Evolutionary conservation across 2,797 vertebrate species (phyloP), one percentile per base, ranked within the genome.

Genomic region (Diglossa cyanea): DNA sequence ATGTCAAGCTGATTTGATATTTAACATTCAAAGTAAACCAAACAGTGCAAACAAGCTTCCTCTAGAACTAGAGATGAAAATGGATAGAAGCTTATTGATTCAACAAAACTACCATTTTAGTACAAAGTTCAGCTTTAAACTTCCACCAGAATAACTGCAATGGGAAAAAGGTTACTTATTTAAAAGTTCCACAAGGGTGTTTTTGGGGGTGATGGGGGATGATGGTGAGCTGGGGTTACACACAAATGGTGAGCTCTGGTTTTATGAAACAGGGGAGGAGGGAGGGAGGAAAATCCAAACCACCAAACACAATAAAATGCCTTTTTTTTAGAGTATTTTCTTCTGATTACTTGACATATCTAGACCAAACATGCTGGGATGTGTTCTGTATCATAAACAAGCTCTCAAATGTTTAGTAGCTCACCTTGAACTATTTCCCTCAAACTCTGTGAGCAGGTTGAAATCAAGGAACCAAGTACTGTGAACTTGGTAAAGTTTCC

Each of bases 91-190:
- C 20, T 95, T 97, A 84, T 89, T 95, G 92, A 96, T 70, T 94
- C 80, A 88, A 84, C 70, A 81, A 91, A 89, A 92, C 94, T 79
- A 82, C 60, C 40, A 66, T 89, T 95, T 93, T 42, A 87, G 91
- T 88, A 94, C 71, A 95, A 96, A 96, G 95, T 96, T 96, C 95
- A 96, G 89, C 71, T 76, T 76, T 91, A 79, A 91, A 93, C 74
- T 92, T 89, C 33, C 76, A 42, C 62, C 55, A 66, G 60, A 96
- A 70, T 5, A 40, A 67, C 55, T 42, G n/a, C 48, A 83, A 21
- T 17, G 13, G 48, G 13, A 8, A 77, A 94, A 94, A 80, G 33
- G 44, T 62, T 94, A 70, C 61, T 84, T 35, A 44, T 67, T 79
- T 60, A n/a, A 88, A 92, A 48, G 24, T 42, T 25, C 14, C 8